Conservation (phyloP, 2,888 invertebrate genomes). For the Heliconius ethilla region DNA sequence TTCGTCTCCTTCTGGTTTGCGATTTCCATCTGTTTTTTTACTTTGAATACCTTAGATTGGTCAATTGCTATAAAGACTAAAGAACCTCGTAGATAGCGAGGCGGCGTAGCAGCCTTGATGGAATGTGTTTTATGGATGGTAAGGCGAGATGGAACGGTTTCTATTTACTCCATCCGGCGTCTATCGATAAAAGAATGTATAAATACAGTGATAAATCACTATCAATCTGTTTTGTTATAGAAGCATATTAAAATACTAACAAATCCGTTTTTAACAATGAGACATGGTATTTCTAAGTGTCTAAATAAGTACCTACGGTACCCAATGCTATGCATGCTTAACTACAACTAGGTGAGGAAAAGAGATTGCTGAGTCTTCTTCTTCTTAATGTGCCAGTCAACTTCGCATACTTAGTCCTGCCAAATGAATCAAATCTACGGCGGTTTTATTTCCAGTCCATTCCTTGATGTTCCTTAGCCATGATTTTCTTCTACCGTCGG, state of each 20-base stretch:
- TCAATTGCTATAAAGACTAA: no score
- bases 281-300: background rate
- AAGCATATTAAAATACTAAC: background rate
- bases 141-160: conserved; percentile 33
- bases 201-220: background rate
- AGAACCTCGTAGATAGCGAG: background rate
- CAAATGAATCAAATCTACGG: no score
- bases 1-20: no score
- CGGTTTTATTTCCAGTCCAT: no score
- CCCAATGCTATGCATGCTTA: background rate
- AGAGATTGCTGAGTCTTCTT: background rate
- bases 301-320: no score
- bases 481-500: no score
- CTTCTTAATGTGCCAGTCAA: no score
- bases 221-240: background rate
- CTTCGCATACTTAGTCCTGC: no score
- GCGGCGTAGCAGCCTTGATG: conserved; percentile 31
- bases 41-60: no score
- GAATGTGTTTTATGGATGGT: conserved; percentile 38
- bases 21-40: no score
- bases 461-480: no score
- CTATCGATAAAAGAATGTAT: conserved; percentile 14
- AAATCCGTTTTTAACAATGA: background rate
- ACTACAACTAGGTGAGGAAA: background rate
- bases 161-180: conserved; percentile 38